phyloP scores from a whole-genome alignment of 2,797 vertebrate genomes.

The Tragopan temminckii region DNA sequence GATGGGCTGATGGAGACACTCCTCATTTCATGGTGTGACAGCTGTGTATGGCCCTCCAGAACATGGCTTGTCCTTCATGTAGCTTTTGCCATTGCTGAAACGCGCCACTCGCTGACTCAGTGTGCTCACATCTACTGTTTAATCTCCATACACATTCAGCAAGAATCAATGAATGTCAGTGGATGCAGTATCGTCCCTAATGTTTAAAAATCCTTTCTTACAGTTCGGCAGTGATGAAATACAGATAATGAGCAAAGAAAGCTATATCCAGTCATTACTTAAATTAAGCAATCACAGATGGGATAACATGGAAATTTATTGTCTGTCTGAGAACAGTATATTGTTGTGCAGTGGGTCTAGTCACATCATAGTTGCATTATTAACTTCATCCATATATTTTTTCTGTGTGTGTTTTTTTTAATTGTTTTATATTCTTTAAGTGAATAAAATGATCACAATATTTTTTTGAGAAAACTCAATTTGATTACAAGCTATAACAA shows the following conservation, averaged over 20 bases:
- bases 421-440: neutral
- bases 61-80: too few relatives aligned
- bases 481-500: neutral
- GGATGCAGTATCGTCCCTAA: neutral
- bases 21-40: too few relatives aligned
- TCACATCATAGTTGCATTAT: neutral
- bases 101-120: neutral
- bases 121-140: neutral
- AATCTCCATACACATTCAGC: too few relatives aligned
- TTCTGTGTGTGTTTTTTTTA: rapidly evolving
- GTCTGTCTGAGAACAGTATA: rapidly evolving
- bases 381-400: neutral
- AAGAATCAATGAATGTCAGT: neutral
- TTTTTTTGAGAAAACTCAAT: neutral
- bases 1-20: too few relatives aligned
- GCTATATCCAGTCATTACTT: neutral
- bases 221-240: neutral
- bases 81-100: too few relatives aligned
- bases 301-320: neutral
- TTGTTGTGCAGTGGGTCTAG: neutral
- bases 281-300: neutral
- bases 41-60: too few relatives aligned
- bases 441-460: neutral
- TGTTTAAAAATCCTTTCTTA: neutral
- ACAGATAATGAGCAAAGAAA: neutral